Percentiles rank a stretch among this genome's conserved stretches.
These are phyloP conservation scores for Chromoteleia sp. DNA, from an alignment of 2,888 invertebrate genomes.

Conservation along the genomic window DNA sequence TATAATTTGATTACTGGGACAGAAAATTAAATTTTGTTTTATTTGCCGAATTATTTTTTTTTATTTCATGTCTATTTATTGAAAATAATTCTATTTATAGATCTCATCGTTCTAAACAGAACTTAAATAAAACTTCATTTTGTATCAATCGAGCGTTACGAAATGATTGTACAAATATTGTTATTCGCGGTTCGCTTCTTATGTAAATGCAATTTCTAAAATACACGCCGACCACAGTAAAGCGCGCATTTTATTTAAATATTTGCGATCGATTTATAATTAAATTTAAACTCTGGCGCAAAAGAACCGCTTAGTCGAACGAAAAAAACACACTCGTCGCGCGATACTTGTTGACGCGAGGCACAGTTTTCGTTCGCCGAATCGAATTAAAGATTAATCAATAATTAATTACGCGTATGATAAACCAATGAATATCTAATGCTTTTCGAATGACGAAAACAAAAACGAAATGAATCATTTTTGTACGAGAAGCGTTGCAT, in stretches of 20 bases:
- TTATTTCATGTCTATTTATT: too few relatives aligned
- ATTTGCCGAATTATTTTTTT: too few relatives aligned
- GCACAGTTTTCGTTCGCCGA: constrained; percentile 1
- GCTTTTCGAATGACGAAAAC: too few relatives aligned
- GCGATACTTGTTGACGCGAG: neutral
- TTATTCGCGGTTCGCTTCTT: constrained; percentile 11
- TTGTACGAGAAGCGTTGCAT: too few relatives aligned
- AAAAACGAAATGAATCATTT: too few relatives aligned
- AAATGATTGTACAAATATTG: constrained; percentile 21
- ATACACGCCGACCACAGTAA: neutral
- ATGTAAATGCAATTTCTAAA: constrained; percentile 19
- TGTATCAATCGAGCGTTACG: constrained; percentile 2
- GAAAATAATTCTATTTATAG: too few relatives aligned
- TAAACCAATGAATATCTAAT: too few relatives aligned
- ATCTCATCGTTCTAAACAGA: too few relatives aligned
- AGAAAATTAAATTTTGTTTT: too few relatives aligned
- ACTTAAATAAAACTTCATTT: constrained; percentile 4
- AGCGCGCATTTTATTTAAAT: constrained; percentile 6
- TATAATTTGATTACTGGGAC: too few relatives aligned
- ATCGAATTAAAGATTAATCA: neutral
- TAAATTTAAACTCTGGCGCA: neutral
- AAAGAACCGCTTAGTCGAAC: too few relatives aligned
- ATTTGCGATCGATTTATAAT: constrained; percentile 25
- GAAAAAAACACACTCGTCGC: neutral
- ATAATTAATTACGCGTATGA: neutral